phyloP scores from a whole-genome alignment of 2,888 invertebrate genomes.

The Nineta flava region DNA sequence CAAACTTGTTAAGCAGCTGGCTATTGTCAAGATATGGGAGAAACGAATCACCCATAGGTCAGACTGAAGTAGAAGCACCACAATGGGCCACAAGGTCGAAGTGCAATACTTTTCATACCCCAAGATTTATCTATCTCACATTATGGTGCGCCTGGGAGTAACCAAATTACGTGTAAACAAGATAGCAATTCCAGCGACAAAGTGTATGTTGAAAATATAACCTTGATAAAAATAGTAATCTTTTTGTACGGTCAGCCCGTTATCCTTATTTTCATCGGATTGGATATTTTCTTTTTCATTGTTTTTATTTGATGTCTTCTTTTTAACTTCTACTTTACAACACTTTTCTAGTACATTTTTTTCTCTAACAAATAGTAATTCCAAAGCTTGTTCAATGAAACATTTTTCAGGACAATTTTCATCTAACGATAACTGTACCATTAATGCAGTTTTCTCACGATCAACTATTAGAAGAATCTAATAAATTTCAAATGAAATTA shows the following conservation, averaged over 20 bases:
- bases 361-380: slow-evolving; percentile 43
- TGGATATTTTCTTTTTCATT: slow-evolving; percentile 3
- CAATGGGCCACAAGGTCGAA: too few species aligned
- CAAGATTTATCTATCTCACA: too few species aligned
- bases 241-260: slow-evolving; percentile 26
- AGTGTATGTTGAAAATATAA: slow-evolving; percentile 20
- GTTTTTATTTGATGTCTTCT: not conserved
- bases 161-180: too few species aligned
- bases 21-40: too few species aligned
- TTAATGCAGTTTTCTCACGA: slow-evolving; percentile 53
- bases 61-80: too few species aligned
- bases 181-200: too few species aligned
- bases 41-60: too few species aligned
- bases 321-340: not conserved
- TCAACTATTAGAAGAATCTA: slow-evolving; percentile 40
- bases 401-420: slow-evolving; percentile 66
- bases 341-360: slow-evolving; percentile 16
- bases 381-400: slow-evolving; percentile 71
- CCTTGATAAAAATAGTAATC: slow-evolving; percentile 74
- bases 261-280: slow-evolving; percentile 6
- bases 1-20: too few species aligned
- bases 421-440: slow-evolving; percentile 42
- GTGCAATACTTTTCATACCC: too few species aligned
- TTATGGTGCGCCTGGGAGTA: too few species aligned
- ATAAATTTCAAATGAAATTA: slow-evolving; percentile 34